Base-by-base conservation (phyloP, 2,888 invertebrate species). In the Camptogramma bilineatum region DNA sequence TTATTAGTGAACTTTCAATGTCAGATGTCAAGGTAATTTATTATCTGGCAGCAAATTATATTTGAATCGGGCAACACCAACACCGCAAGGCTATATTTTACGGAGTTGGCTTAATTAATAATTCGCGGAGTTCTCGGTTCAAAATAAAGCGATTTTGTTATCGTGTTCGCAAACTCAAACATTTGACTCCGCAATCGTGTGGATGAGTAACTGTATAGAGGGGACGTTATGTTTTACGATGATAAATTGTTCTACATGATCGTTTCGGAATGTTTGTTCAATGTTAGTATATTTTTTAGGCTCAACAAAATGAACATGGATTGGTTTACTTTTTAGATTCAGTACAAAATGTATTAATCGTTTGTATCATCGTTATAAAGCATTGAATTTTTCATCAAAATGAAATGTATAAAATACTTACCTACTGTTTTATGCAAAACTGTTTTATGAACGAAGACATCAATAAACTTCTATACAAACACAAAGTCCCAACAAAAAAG, bases 101-200 rank as follows among this genome's bases (percentile, higher is more conserved):
- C 72, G 67, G 70, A 76, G 77, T 75, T 72, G 74, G 76, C 77
- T 80, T 84, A 84, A 84, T 85, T 85, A 84, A 79, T 82, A 81
- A 80, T 76, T 79, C 71, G 73, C 74, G 70, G 74, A 78, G 79
- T 82, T 80, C 70, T 66, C 62, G 70, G 72, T 62, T 56, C 72
- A 72, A 81, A 85, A 85, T 84, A 83, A 82, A 81, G 84, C 80
- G 72, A 81, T 83, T 81, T 76, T 78, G 83, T 81, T 84, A 84
- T 84, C 83, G 76, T 80, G 76, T 82, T 78, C 71, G 74, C 76
- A 77, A 84, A 83, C 82, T 81, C 78, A 79, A 81, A 79, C 81
- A 79, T 84, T 72, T 78, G 77, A 80, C 74, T 77, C 69, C 54
- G 74, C 77, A 77, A 62, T 75, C 68, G 66, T 58, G 66, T 59